Base-by-base conservation (phyloP, 2,113 vertebrate genomes). In the Atlantisia rogersi region DNA sequence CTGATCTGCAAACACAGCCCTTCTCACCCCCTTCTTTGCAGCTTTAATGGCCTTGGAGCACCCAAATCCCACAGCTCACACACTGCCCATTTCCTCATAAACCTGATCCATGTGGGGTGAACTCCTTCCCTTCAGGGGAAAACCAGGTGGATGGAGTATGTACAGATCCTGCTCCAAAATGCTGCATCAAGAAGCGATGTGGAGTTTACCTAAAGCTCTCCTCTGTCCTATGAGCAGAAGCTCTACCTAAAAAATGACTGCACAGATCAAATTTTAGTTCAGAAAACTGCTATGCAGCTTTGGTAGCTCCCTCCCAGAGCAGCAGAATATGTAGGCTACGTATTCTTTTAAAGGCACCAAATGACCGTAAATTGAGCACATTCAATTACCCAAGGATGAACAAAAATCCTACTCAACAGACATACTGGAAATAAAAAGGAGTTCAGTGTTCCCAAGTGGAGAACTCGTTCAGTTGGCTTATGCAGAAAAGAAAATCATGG, bases 21-120 rank as follows among this genome's bases (percentile, higher is more conserved):
- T 92, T 31, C 19, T 44, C 58, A 40, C 20, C 9, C 75, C 71
- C 24, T 10, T 68, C 50, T 39, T 39, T 35, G 59, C 76, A 60
- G 53, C 28, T 68, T 14, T 56, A 31, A 44, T 5, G 15, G 10
- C 46, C 39, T 24, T 10, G 15, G 8, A 46, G 32, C 35, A 84
- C 32, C 18, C 4, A 12, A n/a, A 22, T 25, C 70, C 32, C 14
- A 3, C 70, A 37, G 28, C 15, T 78, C 55, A 60, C 40, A 21
- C 12, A 2, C 12, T 18, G 22, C 22, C 26, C 35, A 16, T 4
- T 11, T 18, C 16, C 35, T 24, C 56, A 22, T 2, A 70, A 44
- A 18, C 58, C 64, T 53, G 29, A n/a, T 10, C 53, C 24, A 53
- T 42, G 58, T 28, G 0, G 0, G 14, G 22, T 7, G 13, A 53